Conservation (phyloP, 1,140 invertebrate species). For the Aphelenchoides besseyi region DNA sequence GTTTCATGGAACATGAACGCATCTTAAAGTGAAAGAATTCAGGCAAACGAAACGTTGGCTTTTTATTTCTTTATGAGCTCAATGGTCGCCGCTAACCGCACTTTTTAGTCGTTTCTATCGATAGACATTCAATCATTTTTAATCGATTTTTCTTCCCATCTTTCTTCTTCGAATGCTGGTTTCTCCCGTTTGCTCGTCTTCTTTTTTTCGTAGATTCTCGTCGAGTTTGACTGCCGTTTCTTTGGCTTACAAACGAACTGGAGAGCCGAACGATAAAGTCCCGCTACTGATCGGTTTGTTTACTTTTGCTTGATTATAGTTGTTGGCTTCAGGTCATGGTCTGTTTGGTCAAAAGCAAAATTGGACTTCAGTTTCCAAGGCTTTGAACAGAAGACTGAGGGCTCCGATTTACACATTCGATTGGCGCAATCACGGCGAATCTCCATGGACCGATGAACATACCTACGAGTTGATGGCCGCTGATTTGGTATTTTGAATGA, state of each 20-base stretch:
- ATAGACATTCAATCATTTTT: not conserved
- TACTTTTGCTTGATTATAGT: not conserved
- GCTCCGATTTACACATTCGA: conserved; percentile 38
- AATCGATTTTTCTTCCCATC: not conserved
- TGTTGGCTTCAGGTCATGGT: conserved; percentile 28
- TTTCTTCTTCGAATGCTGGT: not conserved
- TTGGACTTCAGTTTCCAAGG: conserved; percentile 51
- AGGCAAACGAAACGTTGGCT: not conserved
- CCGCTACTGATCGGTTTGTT: conserved; percentile 5
- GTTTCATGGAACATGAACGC: too few relatives aligned
- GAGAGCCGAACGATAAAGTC: not conserved
- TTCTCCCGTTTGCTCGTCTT: conserved; percentile 1
- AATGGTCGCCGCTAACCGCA: too few relatives aligned
- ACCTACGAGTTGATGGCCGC: conserved; percentile 42
- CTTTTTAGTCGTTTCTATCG: not conserved
- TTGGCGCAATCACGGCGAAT: conserved; percentile 45
- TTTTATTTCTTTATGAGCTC: not conserved
- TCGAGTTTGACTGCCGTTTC: not conserved
- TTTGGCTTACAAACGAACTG: conserved; percentile 15
- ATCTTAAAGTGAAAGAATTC: too few relatives aligned
- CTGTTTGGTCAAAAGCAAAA: conserved; percentile 49
- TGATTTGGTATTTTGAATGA: conserved; percentile 48
- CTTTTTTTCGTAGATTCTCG: not conserved
- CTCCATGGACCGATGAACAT: conserved; percentile 34
- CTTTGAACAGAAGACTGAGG: conserved; percentile 28